phyloP scores from a whole-genome alignment of 2,113 vertebrate genomes.

The Saccopteryx bilineata region DNA sequence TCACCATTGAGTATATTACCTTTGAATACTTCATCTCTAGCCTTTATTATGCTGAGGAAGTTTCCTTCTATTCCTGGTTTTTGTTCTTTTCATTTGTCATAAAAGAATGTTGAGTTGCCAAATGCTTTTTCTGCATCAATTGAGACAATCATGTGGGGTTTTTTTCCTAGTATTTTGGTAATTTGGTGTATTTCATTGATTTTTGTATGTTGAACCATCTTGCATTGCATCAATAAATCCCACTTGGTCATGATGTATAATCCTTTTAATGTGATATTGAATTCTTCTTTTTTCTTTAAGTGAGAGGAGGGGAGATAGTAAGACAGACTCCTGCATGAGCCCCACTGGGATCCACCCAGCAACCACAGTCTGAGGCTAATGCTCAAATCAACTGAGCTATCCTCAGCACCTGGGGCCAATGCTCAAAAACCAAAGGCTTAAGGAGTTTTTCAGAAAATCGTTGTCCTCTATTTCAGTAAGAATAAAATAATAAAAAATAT shows the following conservation, averaged over 20 bases:
- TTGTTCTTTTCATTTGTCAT: neutral
- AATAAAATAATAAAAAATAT: constrained; percentile 46
- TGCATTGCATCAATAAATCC: neutral
- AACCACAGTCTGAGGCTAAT: too few relatives aligned
- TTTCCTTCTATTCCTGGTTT: neutral
- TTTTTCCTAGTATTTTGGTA: neutral
- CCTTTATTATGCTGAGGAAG: neutral
- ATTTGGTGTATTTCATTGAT: neutral
- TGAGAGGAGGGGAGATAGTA: too few relatives aligned
- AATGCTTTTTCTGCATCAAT: neutral
- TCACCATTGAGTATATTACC: neutral
- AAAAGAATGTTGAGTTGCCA: neutral
- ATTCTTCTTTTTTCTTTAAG: neutral
- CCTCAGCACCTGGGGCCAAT: too few relatives aligned
- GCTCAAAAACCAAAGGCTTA: constrained; percentile 21
- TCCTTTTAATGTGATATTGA: neutral
- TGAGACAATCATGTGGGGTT: neutral
- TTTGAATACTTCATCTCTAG: too few relatives aligned
- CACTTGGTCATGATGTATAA: neutral
- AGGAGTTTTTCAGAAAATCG: constrained; percentile 30
- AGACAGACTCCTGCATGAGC: too few relatives aligned
- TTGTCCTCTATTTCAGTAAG: constrained; percentile 11
- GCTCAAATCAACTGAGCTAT: too few relatives aligned
- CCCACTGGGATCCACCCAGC: too few relatives aligned
- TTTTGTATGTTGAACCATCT: neutral